Percentiles rank a stretch among this genome's conserved stretches.
phyloP scores from a whole-genome alignment of 2,113 vertebrate species.

The Cichladusa arquata region DNA sequence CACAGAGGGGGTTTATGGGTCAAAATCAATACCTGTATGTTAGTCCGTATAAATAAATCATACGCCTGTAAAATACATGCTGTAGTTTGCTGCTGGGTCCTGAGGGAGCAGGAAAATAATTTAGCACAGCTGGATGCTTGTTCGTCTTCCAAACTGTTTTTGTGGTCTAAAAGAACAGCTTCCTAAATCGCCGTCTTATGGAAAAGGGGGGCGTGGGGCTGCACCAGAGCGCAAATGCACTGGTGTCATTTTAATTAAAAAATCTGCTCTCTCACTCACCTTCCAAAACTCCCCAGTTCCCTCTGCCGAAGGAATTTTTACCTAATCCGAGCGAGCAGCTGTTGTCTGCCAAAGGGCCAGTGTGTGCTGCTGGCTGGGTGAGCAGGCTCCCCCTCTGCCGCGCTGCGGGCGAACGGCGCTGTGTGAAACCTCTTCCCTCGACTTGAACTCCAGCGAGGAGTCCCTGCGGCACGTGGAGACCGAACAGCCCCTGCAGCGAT shows the following conservation, averaged over 20 bases:
- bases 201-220: neutral
- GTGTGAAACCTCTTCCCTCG: conserved; percentile 29
- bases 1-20: neutral
- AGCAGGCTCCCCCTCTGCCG: neutral
- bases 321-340: neutral
- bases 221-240: neutral
- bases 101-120: conserved; percentile 9
- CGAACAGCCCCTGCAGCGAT: neutral
- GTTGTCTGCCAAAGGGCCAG: conserved; percentile 18
- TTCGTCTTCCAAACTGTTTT: neutral
- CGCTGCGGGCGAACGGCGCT: neutral
- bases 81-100: conserved; percentile 19
- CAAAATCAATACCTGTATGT: conserved; percentile 36
- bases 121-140: conserved; percentile 42
- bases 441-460: neutral
- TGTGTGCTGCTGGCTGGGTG: neutral
- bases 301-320: neutral
- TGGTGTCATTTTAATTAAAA: neutral
- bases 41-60: conserved; percentile 33
- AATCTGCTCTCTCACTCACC: neutral
- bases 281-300: neutral
- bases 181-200: neutral
- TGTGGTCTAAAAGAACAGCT: neutral
- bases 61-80: neutral
- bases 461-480: neutral